Conservation (phyloP, 1,140 invertebrate species). For the Fopius arisanus region DNA sequence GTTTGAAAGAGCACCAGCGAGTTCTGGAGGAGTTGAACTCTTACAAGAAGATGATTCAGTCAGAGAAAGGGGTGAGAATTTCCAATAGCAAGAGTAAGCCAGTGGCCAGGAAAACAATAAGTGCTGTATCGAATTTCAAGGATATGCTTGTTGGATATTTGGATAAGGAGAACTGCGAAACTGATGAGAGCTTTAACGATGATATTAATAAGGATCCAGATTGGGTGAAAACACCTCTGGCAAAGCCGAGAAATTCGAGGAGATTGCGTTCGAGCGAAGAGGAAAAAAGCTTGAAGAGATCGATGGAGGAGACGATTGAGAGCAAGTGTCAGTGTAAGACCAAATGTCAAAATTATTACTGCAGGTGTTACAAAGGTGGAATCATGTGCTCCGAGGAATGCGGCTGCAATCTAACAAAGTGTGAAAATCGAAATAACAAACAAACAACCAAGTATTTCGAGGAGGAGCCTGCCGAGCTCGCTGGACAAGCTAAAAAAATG, state of each 20-base stretch:
- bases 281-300: conserved; percentile 55
- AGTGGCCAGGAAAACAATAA: background rate
- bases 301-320: conserved; percentile 61
- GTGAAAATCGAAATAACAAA: conserved; percentile 59
- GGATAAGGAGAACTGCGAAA: background rate
- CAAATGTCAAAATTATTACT: conserved; percentile 67
- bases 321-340: conserved; percentile 69
- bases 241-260: conserved; percentile 46
- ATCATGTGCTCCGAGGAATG: conserved; percentile 62
- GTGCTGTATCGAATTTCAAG: background rate
- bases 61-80: too few species aligned
- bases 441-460: conserved; percentile 38
- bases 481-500: background rate
- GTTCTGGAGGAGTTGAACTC: background rate
- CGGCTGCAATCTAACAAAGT: conserved; percentile 64
- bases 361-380: conserved; percentile 67
- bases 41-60: too few species aligned
- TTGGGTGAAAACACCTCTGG: conserved; percentile 72
- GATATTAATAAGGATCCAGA: conserved; percentile 72
- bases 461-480: background rate
- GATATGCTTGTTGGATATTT: background rate
- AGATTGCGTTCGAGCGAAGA: background rate
- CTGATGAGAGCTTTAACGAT: conserved; percentile 50
- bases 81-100: background rate
- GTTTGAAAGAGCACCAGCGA: conserved; percentile 31